Evolutionary conservation across 2,888 invertebrate species (phyloP).

Genomic region (Coleophora deauratella): DNA sequence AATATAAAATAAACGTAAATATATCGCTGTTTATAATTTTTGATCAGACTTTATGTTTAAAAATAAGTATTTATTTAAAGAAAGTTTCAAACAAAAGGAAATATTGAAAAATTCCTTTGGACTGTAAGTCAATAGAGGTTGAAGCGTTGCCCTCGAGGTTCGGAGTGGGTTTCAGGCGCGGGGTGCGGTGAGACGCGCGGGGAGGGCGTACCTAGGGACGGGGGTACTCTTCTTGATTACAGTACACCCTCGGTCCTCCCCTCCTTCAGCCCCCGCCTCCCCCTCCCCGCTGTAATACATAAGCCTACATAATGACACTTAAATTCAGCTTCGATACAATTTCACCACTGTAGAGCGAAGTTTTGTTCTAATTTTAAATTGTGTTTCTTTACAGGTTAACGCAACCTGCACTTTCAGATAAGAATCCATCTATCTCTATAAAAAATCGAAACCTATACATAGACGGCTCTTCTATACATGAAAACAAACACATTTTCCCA

Average conservation of each 20-base stretch:
- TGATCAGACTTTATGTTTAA: too few species aligned
- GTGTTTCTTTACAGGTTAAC: too few species aligned
- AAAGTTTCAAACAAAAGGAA: slow-evolving; percentile 58
- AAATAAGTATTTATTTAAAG: too few species aligned
- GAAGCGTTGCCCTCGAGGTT: slow-evolving; percentile 65
- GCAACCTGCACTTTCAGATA: too few species aligned
- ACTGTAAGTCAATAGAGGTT: slow-evolving; percentile 68
- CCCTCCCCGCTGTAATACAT: slow-evolving; percentile 46
- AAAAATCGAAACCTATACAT: too few species aligned
- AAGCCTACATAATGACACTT: slow-evolving; percentile 52
- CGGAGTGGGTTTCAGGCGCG: slow-evolving; percentile 33
- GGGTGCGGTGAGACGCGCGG: slow-evolving; percentile 25
- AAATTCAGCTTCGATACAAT: not conserved
- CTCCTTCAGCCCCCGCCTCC: slow-evolving; percentile 25
- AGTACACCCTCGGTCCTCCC: slow-evolving; percentile 45
- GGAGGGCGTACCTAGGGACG: slow-evolving; percentile 56
- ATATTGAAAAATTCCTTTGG: slow-evolving; percentile 58
- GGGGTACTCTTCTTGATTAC: slow-evolving; percentile 75
- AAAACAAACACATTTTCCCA: too few species aligned
- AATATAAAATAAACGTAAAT: too few species aligned
- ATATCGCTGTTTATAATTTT: too few species aligned
- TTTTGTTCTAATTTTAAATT: too few species aligned
- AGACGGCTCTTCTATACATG: too few species aligned
- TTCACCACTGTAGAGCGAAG: not conserved
- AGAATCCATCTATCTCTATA: too few species aligned